Conservation (phyloP, 2,888 invertebrate species). For the Ferrisia virgata region DNA sequence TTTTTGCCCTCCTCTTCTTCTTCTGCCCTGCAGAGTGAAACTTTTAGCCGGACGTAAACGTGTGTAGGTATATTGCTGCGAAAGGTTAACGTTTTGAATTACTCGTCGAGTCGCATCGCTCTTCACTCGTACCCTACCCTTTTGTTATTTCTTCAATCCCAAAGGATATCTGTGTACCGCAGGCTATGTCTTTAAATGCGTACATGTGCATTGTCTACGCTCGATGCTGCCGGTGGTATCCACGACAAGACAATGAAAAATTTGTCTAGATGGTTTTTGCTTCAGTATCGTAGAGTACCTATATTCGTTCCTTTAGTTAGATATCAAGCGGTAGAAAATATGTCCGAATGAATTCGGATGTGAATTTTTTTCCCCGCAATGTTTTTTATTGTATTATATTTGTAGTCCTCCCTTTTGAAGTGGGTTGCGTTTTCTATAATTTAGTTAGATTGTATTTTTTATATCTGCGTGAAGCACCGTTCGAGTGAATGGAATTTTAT, state of each 20-base stretch:
- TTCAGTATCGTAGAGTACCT: background rate
- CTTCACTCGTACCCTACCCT: background rate
- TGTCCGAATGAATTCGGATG: background rate
- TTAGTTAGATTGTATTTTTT: no score
- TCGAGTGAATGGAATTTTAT: no score
- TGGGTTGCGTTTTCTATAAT: no score
- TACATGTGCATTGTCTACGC: background rate
- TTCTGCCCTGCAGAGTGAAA: no score
- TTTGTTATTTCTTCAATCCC: background rate
- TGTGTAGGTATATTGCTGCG: background rate
- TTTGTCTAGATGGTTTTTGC: background rate
- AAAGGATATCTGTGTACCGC: background rate
- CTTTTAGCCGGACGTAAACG: background rate
- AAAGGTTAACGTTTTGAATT: background rate
- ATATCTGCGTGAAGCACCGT: no score
- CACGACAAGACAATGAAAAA: background rate
- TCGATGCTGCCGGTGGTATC: no score
- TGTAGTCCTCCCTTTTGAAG: no score
- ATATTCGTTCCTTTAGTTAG: background rate
- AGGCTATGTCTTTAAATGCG: background rate
- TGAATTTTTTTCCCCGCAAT: background rate
- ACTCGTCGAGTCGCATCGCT: background rate
- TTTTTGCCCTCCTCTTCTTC: background rate
- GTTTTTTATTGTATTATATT: no score
- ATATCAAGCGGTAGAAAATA: background rate